Evolutionary conservation across 2,113 vertebrate genomes (phyloP).

Genomic region (Circaetus gallicus): DNA sequence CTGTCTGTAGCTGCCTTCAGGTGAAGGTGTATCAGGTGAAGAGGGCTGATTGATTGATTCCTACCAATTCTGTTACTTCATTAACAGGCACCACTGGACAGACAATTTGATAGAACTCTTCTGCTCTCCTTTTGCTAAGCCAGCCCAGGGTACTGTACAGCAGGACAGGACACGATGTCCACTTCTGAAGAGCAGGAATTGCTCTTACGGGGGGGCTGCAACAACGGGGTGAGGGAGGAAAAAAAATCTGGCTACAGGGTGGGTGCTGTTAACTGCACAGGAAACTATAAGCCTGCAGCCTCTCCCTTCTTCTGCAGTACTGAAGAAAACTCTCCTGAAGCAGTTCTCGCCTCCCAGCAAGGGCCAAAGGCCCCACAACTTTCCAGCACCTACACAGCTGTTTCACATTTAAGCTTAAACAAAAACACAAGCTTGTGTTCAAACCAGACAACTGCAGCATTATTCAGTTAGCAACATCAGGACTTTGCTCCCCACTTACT

Average conservation of each 20-base stretch:
- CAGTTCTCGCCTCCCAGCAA: background rate
- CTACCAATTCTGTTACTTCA: rapidly evolving
- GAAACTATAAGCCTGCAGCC: background rate
- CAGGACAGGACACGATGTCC: rapidly evolving
- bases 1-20: background rate
- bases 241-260: background rate
- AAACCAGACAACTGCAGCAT: constrained; percentile 37
- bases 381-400: constrained; percentile 55
- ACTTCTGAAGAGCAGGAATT: rapidly evolving
- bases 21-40: background rate
- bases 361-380: background rate
- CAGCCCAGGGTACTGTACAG: background rate
- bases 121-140: background rate
- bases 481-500: background rate
- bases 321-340: background rate
- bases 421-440: constrained; percentile 14
- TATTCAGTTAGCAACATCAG: constrained; percentile 10
- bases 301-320: background rate
- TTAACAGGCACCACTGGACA: rapidly evolving
- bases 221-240: background rate
- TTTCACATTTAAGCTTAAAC: constrained; percentile 35
- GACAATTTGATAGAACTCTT: rapidly evolving
- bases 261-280: background rate
- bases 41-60: rapidly evolving
- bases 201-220: background rate